Base-by-base conservation (phyloP, 1,140 invertebrate genomes). In the Zophobas atratus region DNA sequence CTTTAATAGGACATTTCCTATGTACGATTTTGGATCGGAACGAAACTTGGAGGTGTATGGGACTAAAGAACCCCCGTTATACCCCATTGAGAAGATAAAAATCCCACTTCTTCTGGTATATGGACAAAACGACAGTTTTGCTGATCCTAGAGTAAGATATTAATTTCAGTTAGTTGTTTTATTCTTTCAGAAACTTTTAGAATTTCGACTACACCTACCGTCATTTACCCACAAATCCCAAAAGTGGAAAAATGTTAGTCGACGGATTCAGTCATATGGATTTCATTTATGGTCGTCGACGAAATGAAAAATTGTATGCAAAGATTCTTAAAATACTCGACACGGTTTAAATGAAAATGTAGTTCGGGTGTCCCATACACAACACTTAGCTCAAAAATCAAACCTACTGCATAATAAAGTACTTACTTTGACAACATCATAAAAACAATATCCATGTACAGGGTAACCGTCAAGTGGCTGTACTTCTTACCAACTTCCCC, bases 361-460 rank as follows among this genome's bases (percentile, higher is more conserved):
- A 20, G 20, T 20, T 20, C 20, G 20, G 20, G 20, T 20, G 20
- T 20, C 20, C 20, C 20, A 20, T 20, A 20, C 20, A 20, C 20
- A 20, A 20, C 20, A 20, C 20, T 20, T 20, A 20, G 20, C 20
- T 20, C 20, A 20, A 20, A 20, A 20, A 20, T 20, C 20, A 20
- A 20, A 20, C 20, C 20, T 20, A 20, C 20, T 20, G 20, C 20
- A 20, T 20, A 20, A 20, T 20, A 20, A 20, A 20, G 20, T 34
- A 81, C 81, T 78, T 67, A 83, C 82, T 73, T 77, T 33, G 70
- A 75, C 3, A 81, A 56, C 43, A 83, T 67, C 38, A 78, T 46
- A n/a, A 77, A 77, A n/a, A 82, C 51, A 38, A 82, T 53, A 53
- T 83, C 80, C 67, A 81, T 79, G 57, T 82, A 82, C 0, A 80